Conservation (phyloP, 2,888 invertebrate genomes). For the Pedicia rivosa region DNA sequence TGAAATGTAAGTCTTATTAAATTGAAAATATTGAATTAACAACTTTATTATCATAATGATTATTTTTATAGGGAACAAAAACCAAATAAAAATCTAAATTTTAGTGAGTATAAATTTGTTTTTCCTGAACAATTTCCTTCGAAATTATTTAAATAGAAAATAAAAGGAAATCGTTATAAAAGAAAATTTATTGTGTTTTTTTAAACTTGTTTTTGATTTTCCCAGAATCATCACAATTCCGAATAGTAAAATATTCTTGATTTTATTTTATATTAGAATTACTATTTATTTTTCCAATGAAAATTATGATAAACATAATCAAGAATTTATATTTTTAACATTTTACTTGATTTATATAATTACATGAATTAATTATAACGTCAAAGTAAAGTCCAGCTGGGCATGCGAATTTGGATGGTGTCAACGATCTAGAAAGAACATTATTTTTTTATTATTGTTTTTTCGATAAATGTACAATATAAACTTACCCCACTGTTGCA, state of each 20-base stretch:
- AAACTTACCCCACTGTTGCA: not conserved
- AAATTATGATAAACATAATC: no score
- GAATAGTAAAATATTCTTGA: no score
- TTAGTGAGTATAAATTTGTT: conserved; percentile 15
- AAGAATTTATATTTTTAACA: no score
- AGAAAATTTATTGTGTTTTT: no score
- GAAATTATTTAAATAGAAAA: conserved; percentile 13
- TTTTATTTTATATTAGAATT: no score
- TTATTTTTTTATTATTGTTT: not conserved
- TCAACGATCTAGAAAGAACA: not conserved
- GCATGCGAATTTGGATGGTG: not conserved
- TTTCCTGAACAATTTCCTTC: conserved; percentile 23
- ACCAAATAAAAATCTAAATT: conserved; percentile 2
- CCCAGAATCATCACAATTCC: no score
- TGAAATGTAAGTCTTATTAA: not conserved
- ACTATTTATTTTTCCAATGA: no score
- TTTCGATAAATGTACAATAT: no score
- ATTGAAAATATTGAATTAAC: not conserved
- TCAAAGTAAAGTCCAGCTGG: not conserved
- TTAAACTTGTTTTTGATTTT: no score
- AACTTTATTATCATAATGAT: not conserved
- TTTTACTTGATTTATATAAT: not conserved
- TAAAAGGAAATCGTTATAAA: no score
- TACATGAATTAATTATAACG: not conserved
- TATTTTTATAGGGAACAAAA: no score